Conservation (phyloP, 2,888 invertebrate genomes). For the Exephanes ischioxanthus region DNA sequence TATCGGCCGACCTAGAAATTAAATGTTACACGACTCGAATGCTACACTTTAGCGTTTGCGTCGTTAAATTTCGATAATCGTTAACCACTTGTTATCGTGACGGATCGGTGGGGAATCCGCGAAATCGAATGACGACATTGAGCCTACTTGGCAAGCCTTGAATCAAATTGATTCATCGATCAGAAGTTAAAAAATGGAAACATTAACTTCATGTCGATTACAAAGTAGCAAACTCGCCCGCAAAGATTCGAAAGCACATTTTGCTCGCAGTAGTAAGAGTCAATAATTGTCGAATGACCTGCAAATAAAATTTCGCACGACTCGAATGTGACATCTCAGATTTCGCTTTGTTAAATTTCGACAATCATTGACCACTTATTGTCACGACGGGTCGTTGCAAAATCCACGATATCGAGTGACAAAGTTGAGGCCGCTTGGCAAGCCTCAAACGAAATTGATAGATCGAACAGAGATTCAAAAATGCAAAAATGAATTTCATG, state of each 20-base stretch:
- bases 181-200: too few species aligned
- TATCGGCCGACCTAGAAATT: constrained; percentile 22
- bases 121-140: constrained; percentile 50
- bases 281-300: constrained; percentile 41
- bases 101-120: background rate
- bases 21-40: constrained; percentile 12
- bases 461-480: background rate
- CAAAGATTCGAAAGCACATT: too few species aligned
- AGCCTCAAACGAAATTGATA: constrained; percentile 47
- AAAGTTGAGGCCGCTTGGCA: constrained; percentile 61
- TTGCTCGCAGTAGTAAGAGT: too few species aligned
- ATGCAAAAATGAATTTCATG: background rate
- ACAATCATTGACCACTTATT: constrained; percentile 26
- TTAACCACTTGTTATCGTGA: constrained; percentile 6
- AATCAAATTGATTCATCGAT: constrained; percentile 53
- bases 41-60: constrained; percentile 4
- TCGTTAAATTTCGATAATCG: constrained; percentile 39
- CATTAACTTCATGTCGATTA: too few species aligned
- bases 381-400: background rate
- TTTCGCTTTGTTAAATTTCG: too few species aligned
- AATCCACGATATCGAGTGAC: constrained; percentile 43
- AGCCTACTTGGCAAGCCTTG: constrained; percentile 57
- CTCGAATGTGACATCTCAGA: too few species aligned
- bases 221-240: too few species aligned
- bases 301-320: background rate